Conservation (phyloP, 2,888 invertebrate genomes). For the Agriopis aurantiaria region DNA sequence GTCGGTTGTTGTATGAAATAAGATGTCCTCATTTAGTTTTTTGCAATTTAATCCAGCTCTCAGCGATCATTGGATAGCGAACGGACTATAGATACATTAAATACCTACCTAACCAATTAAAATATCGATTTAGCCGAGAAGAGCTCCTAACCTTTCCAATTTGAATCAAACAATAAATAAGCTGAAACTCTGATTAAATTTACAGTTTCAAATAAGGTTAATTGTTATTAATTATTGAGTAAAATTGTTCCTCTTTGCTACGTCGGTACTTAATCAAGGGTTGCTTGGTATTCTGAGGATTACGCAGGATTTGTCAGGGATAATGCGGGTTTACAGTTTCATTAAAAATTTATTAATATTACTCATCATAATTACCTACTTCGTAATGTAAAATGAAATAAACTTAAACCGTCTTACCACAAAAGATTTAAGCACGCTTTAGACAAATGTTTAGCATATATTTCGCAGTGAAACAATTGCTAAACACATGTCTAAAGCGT, state of each 20-base stretch:
- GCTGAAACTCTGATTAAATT: conserved; percentile 4
- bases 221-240: conserved; percentile 23
- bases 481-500: no score
- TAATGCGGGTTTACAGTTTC: neutral
- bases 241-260: conserved; percentile 14
- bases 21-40: no score
- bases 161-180: neutral
- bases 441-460: no score
- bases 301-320: conserved; percentile 4
- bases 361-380: neutral
- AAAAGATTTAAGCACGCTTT: no score
- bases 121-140: neutral
- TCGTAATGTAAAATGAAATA: neutral
- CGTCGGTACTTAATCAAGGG: neutral
- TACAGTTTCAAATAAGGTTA: conserved; percentile 8
- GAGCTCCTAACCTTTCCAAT: neutral
- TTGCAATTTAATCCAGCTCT: no score
- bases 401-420: neutral
- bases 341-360: conserved; percentile 10
- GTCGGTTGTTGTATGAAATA: no score
- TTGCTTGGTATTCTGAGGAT: conserved; percentile 1
- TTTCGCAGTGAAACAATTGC: no score
- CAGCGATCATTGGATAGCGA: no score
- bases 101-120: no score
- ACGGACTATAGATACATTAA: no score